Evolutionary conservation across 2,888 invertebrate genomes (phyloP), one percentile per base, ranked within the genome.

Genomic region (Cenopis cana): DNA sequence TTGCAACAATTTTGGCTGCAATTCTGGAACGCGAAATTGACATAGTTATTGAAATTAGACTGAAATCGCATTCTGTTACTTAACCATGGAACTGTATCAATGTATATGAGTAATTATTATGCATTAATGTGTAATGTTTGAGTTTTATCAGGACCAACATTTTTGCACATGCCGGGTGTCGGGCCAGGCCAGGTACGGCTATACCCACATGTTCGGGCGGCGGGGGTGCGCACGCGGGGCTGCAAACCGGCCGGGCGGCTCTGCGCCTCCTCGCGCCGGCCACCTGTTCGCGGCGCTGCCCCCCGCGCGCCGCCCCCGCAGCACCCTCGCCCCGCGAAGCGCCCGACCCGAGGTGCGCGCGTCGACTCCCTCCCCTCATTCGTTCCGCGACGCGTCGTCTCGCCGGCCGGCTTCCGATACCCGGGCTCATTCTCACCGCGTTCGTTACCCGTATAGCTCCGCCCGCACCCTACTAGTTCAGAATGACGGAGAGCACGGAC

Each of bases 401-500:
- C 82, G 87, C 88, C 89, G 89, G 90, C 88, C 88, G 91, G 89
- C 85, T 85, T 85, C 81, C 81, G 85, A 82, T 83, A 82, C 80
- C 80, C 85, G 83, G 82, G 84, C 86, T 86, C 89, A 89, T 85
- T 90, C 89, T 81, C 83, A 84, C 82, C 87, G 89, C 87, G 90
- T 83, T 86, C 83, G 87, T 82, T 86, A 80, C 77, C 83, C 86
- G 85, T 85, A 87, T 80, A 83, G 82, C 86, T 85, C 81, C 82
- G 81, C 76, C 80, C 82, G 81, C 76, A 86, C 84, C 79, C 81
- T 81, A 78, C 77, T 76, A 74, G 73, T 73, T 73, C 82, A 77
- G 81, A 79, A 93, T 94, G 94, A 94, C 94, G 86, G 94, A 94
- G 78, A 93, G 93, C 85, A 94, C 93, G 78, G 93, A 93, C 74